phyloP scores from a whole-genome alignment of 2,113 vertebrate genomes.

The Anarhynchus alexandrinus region DNA sequence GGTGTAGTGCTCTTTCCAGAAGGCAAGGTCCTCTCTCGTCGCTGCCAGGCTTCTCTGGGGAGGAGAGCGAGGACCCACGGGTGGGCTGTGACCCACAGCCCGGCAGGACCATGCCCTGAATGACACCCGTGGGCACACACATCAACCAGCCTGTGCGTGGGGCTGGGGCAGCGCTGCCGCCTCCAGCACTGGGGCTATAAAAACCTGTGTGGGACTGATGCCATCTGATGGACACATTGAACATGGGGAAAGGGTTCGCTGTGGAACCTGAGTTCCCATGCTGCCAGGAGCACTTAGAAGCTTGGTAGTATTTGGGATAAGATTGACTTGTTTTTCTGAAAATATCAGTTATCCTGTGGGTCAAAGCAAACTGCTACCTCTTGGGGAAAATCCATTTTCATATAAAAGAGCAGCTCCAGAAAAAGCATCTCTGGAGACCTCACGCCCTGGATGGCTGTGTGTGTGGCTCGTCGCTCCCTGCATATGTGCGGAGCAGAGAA shows the following conservation, averaged over 20 bases:
- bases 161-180: neutral
- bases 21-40: constrained; percentile 70
- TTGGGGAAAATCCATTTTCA: neutral
- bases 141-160: neutral
- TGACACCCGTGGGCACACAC: fast-evolving
- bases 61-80: neutral
- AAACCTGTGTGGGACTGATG: neutral
- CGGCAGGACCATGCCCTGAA: fast-evolving
- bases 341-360: neutral
- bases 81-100: neutral
- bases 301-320: neutral
- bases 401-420: neutral
- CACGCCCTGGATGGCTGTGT: neutral
- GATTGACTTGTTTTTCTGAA: neutral
- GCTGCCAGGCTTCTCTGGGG: constrained; percentile 78
- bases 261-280: fast-evolving
- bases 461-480: neutral
- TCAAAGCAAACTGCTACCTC: neutral
- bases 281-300: neutral
- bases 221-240: neutral
- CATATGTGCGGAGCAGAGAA: neutral
- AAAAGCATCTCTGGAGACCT: neutral
- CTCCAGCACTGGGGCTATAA: fast-evolving
- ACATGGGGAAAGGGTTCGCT: fast-evolving
- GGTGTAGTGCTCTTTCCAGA: constrained; percentile 79